Evolutionary conservation across 1,140 invertebrate species (phyloP).

Genomic region (Phymorhynchus buccinoides): DNA sequence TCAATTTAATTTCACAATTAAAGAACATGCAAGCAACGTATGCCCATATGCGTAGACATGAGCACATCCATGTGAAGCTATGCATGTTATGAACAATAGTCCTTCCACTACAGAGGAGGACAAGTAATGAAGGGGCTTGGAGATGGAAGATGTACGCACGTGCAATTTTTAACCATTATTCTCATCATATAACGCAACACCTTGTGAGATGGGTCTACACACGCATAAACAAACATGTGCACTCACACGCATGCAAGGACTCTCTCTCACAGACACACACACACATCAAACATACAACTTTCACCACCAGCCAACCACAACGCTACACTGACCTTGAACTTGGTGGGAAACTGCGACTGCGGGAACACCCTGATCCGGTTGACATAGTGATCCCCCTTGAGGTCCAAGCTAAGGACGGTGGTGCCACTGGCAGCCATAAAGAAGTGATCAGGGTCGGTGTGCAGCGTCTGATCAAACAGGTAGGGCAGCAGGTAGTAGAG

Average conservation of each 20-base stretch:
- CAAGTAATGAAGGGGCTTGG: too few species aligned
- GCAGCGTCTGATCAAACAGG: slow-evolving; percentile 63
- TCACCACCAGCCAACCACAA: background rate
- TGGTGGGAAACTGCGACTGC: slow-evolving; percentile 42
- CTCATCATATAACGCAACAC: too few species aligned
- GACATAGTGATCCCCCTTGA: slow-evolving; percentile 46
- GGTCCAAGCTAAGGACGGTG: slow-evolving; percentile 52
- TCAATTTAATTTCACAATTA: too few species aligned
- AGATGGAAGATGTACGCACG: too few species aligned
- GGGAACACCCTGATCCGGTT: slow-evolving; percentile 59
- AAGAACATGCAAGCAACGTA: too few species aligned
- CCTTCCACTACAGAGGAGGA: too few species aligned
- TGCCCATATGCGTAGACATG: too few species aligned
- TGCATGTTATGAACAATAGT: too few species aligned
- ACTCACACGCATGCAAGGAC: background rate
- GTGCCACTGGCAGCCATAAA: slow-evolving; percentile 44
- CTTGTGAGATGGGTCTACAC: too few species aligned
- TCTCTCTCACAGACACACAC: background rate
- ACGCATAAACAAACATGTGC: too few species aligned
- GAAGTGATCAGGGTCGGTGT: slow-evolving; percentile 43
- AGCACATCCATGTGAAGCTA: too few species aligned
- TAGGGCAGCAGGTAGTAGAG: slow-evolving; percentile 50
- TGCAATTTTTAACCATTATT: too few species aligned
- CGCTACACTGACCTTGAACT: slow-evolving; percentile 54
- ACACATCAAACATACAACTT: background rate